These are phyloP conservation scores for Lonchura striata DNA, from an alignment of 2,113 vertebrate genomes.

Conservation along the genomic window DNA sequence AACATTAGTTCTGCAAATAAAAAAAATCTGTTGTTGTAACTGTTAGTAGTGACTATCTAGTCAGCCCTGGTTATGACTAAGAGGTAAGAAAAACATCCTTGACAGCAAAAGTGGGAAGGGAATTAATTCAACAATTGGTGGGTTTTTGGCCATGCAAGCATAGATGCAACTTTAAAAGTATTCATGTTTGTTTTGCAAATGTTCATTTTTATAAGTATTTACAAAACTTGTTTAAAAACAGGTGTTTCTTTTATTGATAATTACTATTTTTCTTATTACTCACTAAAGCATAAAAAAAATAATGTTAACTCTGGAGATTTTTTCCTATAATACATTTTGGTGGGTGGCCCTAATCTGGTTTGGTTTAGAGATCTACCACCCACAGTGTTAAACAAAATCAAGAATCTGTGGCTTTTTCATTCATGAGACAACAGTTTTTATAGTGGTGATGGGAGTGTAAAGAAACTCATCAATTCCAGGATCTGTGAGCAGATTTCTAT, in stretches of 20 bases:
- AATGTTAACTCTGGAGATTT: neutral
- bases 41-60: neutral
- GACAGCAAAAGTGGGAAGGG: neutral
- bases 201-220: slow-evolving; percentile 11
- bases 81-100: neutral
- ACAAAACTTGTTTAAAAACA: neutral
- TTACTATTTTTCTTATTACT: neutral
- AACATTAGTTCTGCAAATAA: neutral
- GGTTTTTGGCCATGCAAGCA: neutral
- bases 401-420: neutral
- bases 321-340: neutral
- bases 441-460: neutral
- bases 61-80: neutral
- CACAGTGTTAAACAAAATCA: neutral
- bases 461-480: neutral
- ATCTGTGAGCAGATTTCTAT: neutral
- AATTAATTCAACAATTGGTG: neutral
- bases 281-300: neutral
- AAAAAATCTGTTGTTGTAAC: neutral
- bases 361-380: slow-evolving; percentile 41
- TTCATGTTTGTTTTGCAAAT: neutral
- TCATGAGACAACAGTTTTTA: slow-evolving; percentile 28
- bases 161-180: neutral
- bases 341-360: slow-evolving; percentile 25
- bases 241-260: neutral